These are phyloP conservation scores for Bagarius yarrelli DNA, from an alignment of 2,113 vertebrate genomes.

Conservation along the genomic window DNA sequence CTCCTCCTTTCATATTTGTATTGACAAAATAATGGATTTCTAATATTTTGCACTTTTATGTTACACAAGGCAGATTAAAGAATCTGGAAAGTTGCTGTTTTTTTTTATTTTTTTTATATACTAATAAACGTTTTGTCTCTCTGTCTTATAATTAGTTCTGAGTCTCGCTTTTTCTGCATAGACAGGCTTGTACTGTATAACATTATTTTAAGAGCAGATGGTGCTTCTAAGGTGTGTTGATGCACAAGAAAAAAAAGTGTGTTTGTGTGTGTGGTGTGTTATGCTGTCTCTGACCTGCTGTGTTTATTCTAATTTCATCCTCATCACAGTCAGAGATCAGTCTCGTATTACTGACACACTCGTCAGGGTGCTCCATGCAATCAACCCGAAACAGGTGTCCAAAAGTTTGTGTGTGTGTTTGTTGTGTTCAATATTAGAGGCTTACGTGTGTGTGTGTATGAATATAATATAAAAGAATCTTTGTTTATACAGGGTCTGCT, in stretches of 20 bases:
- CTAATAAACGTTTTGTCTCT: background rate
- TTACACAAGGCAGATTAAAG: background rate
- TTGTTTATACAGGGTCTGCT: background rate
- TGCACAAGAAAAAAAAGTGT: background rate
- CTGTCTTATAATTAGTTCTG: background rate
- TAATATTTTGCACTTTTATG: too few relatives aligned
- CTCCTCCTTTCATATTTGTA: background rate
- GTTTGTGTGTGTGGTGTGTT: conserved; percentile 8
- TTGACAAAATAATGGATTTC: too few relatives aligned
- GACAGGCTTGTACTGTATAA: background rate
- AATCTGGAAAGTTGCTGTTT: background rate
- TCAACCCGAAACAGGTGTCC: conserved; percentile 40
- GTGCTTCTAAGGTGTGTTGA: conserved; percentile 18
- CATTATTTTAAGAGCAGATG: conserved; percentile 29
- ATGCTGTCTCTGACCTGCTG: conserved; percentile 35
- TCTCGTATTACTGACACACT: conserved; percentile 35
- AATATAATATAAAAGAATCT: background rate
- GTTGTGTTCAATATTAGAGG: background rate
- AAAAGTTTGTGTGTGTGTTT: background rate
- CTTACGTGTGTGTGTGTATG: background rate
- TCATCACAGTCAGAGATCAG: conserved; percentile 34
- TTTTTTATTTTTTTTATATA: background rate
- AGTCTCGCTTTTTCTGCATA: background rate
- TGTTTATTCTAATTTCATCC: conserved; percentile 35
- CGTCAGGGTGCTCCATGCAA: conserved; percentile 33